Base-by-base conservation (phyloP, 2,797 vertebrate species). In the Chaunax sp. region DNA sequence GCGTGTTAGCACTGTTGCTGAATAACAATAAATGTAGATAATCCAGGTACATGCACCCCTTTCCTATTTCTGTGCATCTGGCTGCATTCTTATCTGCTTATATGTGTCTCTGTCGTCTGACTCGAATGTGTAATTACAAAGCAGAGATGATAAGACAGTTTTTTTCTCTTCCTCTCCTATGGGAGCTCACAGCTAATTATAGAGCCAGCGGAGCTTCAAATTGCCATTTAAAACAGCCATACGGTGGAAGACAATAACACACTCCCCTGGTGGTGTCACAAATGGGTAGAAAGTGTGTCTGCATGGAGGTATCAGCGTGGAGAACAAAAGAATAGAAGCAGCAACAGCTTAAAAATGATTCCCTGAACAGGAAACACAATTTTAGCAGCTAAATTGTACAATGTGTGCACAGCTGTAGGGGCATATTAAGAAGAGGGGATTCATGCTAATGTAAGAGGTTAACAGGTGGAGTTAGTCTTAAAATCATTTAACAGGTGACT, bases 151-250 rank as follows among this genome's bases (percentile, higher is more conserved):
- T 92, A 91, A 93, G 92, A 79, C 78, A 49, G 45, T 85, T 80
- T 87, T 43, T 45, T n/a, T 80, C 61, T 16, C 15, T 64, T 20
- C 59, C 69, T 64, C 84, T 92, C 91, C 92, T 86, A 72, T 84
- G 92, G 92, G 93, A 93, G 83, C 86, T 89, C 82, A 77, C 83
- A 88, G 87, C 91, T 93, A 93, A 94, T 94, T 94, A 94, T 90
- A 90, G 92, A 93, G 89, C 87, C 90, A 93, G 86, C 88, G 74
- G 91, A 93, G 93, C 93, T 90, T 93, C 90, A 94, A 93, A 94
- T 93, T 93, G 91, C 90, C 90, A 91, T 93, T 93, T 93, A 92
- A 89, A 93, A 91, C 88, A 93, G 86, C 88, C 89, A 90, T 92
- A 93, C 88, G 88, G 89, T 86, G 90, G 83, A 88, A 92, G 89